phyloP scores from a whole-genome alignment of 2,797 vertebrate genomes.

The Malurus leucopterus region DNA sequence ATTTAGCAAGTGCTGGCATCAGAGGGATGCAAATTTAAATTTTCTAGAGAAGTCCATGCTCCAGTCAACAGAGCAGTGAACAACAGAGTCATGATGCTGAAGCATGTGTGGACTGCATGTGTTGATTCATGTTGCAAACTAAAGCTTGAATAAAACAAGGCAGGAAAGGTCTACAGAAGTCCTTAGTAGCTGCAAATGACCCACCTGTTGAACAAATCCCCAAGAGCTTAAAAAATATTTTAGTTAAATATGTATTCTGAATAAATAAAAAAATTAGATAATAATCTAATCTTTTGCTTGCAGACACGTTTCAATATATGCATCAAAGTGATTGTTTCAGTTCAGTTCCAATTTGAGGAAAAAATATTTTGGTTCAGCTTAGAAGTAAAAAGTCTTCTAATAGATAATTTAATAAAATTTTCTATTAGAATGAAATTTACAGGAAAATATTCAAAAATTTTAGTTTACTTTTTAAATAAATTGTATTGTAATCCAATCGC shows the following conservation, averaged over 20 bases:
- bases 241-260: background rate
- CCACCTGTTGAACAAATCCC: background rate
- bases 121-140: background rate
- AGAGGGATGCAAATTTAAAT: background rate
- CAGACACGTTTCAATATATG: background rate
- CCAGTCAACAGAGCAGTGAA: background rate
- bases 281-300: background rate
- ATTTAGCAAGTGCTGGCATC: background rate
- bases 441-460: background rate
- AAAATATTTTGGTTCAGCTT: background rate
- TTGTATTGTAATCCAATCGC: background rate
- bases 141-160: background rate
- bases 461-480: background rate
- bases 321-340: background rate
- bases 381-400: background rate
- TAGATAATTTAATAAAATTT: background rate
- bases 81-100: background rate
- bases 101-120: background rate
- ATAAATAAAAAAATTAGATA: background rate
- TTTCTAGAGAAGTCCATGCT: background rate
- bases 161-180: background rate
- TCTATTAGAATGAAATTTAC: background rate
- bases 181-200: background rate
- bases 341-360: background rate
- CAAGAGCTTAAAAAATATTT: background rate